A percentile compares a stretch with the other conserved stretches of the same genome.
Conservation (phyloP, 1,140 invertebrate genomes). For the Scaptomyza pallida region DNA sequence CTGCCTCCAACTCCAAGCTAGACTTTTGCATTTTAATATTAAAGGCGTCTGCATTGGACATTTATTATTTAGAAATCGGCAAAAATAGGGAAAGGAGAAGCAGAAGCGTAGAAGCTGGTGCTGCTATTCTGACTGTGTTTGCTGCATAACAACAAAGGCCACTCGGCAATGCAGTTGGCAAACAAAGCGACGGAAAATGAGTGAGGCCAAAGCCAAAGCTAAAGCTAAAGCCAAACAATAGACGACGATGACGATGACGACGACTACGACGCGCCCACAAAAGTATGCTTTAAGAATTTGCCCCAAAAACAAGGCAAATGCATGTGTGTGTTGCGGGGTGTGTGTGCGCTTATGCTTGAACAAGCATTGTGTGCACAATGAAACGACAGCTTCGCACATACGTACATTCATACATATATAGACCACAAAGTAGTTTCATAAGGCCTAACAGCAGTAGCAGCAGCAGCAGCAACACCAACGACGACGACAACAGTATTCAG, state of each 20-base stretch:
- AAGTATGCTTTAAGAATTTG: conserved; percentile 71
- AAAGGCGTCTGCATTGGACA: conserved; percentile 41
- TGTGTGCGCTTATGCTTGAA: conserved; percentile 27
- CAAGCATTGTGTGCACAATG: conserved; percentile 41
- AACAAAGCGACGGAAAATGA: conserved; percentile 51
- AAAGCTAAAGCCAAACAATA: conserved; percentile 56
- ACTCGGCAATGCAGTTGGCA: conserved; percentile 65
- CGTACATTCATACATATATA: too few species aligned
- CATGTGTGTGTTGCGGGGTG: conserved; percentile 1
- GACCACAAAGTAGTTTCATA: not conserved
- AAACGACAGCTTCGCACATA: conserved; percentile 21
- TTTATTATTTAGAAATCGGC: conserved; percentile 71
- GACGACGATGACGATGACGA: too few species aligned
- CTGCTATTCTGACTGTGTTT: conserved; percentile 17
- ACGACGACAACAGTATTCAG: too few species aligned
- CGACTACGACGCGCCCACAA: conserved; percentile 44
- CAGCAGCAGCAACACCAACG: not conserved
- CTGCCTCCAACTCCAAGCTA: not conserved
- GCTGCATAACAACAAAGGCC: conserved; percentile 59
- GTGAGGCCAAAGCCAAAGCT: conserved; percentile 42
- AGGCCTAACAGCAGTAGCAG: not conserved
- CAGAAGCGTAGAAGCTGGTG: conserved; percentile 23
- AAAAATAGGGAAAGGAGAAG: conserved; percentile 27
- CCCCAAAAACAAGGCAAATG: conserved; percentile 40
- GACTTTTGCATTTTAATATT: conserved; percentile 10